phyloP scores from a whole-genome alignment of 2,797 vertebrate genomes.

The Galagoides demidoff region DNA sequence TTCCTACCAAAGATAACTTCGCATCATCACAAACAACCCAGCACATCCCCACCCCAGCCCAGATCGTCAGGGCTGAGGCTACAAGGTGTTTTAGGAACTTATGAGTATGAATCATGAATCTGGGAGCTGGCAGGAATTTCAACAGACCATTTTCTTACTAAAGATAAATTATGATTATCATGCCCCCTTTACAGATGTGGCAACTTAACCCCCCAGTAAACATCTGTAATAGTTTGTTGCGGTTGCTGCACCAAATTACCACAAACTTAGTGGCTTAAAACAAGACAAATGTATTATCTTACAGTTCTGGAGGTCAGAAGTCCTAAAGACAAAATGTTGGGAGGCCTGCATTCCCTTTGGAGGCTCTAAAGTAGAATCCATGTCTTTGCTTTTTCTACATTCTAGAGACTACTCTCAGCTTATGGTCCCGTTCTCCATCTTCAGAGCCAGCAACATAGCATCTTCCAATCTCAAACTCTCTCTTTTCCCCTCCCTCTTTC shows the following conservation, averaged over 20 bases:
- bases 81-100: neutral
- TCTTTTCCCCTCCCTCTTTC: neutral
- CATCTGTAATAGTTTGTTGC: neutral
- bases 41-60: accelerated
- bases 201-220: neutral
- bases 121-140: neutral
- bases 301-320: neutral
- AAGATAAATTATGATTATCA: neutral
- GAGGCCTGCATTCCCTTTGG: neutral
- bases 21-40: too few species aligned
- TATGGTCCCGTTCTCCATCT: neutral
- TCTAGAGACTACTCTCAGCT: neutral
- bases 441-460: neutral
- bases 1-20: neutral
- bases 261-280: neutral
- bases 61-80: accelerated
- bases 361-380: neutral
- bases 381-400: neutral
- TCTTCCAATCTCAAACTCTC: neutral
- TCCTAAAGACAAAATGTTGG: neutral
- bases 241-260: neutral
- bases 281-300: neutral
- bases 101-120: accelerated
- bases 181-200: neutral
- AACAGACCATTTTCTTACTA: neutral